Evolutionary conservation across 2,888 invertebrate species (phyloP).

Genomic region (Tachystola acroxantha): DNA sequence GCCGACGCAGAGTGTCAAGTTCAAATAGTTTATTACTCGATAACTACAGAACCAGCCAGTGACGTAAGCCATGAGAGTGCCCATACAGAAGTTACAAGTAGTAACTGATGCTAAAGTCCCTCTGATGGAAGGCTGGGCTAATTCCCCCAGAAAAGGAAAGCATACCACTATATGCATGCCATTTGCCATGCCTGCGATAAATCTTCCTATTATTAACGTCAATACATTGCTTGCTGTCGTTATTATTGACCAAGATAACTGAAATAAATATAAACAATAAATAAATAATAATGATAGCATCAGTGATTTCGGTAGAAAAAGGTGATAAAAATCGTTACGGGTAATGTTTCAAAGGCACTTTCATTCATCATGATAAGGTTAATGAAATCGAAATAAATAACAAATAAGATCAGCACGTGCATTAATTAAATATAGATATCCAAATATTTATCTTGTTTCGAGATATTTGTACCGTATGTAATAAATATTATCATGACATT

Average conservation of each 20-base stretch:
- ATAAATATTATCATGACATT: too few species aligned
- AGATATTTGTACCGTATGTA: too few species aligned
- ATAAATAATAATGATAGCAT: too few species aligned
- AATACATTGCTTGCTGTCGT: constrained; percentile 22
- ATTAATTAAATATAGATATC: too few species aligned
- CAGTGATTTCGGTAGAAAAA: too few species aligned
- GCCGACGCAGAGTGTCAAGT: constrained; percentile 19
- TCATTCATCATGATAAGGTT: too few species aligned
- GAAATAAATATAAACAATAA: too few species aligned
- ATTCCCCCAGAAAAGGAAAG: constrained; percentile 74
- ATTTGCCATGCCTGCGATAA: constrained; percentile 69
- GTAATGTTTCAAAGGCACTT: too few species aligned
- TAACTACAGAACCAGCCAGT: constrained; percentile 36
- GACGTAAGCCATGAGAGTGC: constrained; percentile 26
- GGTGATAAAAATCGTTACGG: too few species aligned
- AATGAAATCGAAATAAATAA: too few species aligned
- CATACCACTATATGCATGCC: constrained; percentile 63
- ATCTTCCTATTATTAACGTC: constrained; percentile 53
- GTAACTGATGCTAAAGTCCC: constrained; percentile 21
- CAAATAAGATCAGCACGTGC: too few species aligned
- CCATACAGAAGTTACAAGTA: constrained; percentile 22
- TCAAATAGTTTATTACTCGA: constrained; percentile 28
- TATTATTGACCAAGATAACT: constrained; percentile 35
- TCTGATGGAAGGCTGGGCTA: constrained; percentile 28
- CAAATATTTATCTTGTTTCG: too few species aligned